A percentile compares a stretch with the other conserved stretches of the same genome.
Conservation (phyloP, 2,797 vertebrate genomes). For the Taeniopygia guttata region DNA sequence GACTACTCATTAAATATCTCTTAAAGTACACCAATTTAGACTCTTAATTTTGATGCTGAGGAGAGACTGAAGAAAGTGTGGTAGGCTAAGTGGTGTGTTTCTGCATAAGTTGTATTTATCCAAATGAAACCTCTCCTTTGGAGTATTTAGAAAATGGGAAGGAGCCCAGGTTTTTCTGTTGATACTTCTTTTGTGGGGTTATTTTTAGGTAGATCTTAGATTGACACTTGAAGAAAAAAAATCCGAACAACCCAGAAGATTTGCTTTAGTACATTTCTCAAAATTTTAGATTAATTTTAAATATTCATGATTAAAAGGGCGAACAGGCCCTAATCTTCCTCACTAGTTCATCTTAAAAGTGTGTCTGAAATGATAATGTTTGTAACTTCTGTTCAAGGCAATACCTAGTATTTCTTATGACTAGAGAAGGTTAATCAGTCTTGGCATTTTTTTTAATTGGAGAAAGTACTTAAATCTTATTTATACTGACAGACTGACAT, state of each 20-base stretch:
- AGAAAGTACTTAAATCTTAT: background rate
- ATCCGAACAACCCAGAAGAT: background rate
- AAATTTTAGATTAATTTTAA: background rate
- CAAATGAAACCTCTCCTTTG: background rate
- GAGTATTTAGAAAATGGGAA: background rate
- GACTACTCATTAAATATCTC: background rate
- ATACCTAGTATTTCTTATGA: background rate
- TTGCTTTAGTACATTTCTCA: background rate
- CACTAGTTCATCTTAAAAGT: background rate
- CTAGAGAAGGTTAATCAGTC: background rate
- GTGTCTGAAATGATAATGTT: background rate
- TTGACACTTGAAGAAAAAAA: background rate
- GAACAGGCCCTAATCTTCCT: background rate
- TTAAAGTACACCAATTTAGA: background rate
- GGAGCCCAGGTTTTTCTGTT: background rate
- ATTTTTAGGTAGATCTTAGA: background rate
- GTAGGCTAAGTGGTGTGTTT: background rate
- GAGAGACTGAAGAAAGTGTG: background rate
- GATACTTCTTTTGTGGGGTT: background rate
- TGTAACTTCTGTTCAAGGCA: background rate
- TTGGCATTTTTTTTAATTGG: background rate
- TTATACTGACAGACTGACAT: background rate
- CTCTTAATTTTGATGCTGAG: background rate
- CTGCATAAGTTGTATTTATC: background rate
- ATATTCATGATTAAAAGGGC: background rate